Base-by-base conservation (phyloP, 2,797 vertebrate genomes). In the Spinus olivaceus region DNA sequence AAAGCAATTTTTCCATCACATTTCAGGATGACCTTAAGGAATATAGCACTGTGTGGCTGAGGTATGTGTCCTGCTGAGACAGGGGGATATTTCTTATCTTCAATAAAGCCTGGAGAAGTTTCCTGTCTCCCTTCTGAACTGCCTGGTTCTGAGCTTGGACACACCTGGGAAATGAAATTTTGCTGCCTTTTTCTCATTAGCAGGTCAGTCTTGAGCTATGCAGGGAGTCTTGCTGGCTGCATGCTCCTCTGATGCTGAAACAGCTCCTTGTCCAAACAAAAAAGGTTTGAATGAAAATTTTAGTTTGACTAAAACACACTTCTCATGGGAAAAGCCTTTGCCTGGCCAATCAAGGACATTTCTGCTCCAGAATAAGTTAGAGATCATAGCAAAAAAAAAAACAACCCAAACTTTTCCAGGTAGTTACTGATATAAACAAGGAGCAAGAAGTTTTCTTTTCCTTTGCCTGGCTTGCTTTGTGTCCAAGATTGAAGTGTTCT, bases 191-290 rank as follows among this genome's bases (percentile, higher is more conserved):
- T 88, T 88, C 25, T 49, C 46, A 72, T 77, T 41, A 64, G 33
- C 0, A 0, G 47, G 14, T 33, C 7, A 6, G 0, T 73, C 71
- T 49, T 73, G 37, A 78, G 46, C 32, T 61, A 8, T 1, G 1
- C 37, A 60, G 37, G 49, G 35, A 84, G 10, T 27, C 7, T 53
- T 1, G 1, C n/a, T 72, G n/a, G 77, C 57, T 88, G 33, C 8
- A 9, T 30, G 28, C 8, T 67, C 25, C 37, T 86, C 33, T 60
- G 64, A 78, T 88, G 28, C 73, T 79, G 44, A 53, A 81, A 69
- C 42, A 93, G 18, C 12, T 76, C 23, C 54, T 92, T 88, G 42
- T 79, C 70, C 51, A 79, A 81, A 90, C 32, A 9, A 41, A 41
- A 86, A 86, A 72, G 32, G 16, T 22, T 24, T 47, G 51, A 86